Conservation (phyloP, 2,113 vertebrate species). For the Mastomys natalensis region DNA sequence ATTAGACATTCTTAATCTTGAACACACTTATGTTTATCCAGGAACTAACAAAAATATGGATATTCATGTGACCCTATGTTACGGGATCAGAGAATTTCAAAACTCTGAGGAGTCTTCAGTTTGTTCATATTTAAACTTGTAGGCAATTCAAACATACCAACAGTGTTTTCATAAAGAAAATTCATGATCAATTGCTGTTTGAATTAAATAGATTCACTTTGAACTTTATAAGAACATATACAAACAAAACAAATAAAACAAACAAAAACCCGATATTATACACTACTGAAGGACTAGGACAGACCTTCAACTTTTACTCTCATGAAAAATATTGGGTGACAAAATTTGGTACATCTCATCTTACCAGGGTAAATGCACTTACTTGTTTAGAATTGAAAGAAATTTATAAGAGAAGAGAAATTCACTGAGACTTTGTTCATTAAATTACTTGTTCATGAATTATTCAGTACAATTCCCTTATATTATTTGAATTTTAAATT, state of each 20-base stretch:
- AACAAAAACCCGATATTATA: background rate
- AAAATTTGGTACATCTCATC: background rate
- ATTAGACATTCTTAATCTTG: constrained; percentile 23
- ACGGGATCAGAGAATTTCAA: background rate
- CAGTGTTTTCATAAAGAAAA: background rate
- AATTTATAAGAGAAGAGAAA: background rate
- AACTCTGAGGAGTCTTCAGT: rapidly evolving
- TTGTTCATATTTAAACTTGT: rapidly evolving
- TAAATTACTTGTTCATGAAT: no score
- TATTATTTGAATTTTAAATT: constrained; percentile 31
- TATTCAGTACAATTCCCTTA: background rate
- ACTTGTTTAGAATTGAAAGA: background rate
- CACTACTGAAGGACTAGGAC: background rate
- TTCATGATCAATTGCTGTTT: background rate
- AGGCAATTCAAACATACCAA: no score
- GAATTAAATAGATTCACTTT: background rate
- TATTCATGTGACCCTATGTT: background rate
- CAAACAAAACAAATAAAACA: background rate
- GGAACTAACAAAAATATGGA: background rate
- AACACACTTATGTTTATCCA: background rate
- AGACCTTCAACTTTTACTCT: background rate
- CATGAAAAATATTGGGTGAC: background rate
- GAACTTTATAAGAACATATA: background rate
- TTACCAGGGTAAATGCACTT: background rate
- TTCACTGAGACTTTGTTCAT: background rate